phyloP scores from a whole-genome alignment of 2,797 vertebrate genomes.

The Dendrocincla tyrannina region DNA sequence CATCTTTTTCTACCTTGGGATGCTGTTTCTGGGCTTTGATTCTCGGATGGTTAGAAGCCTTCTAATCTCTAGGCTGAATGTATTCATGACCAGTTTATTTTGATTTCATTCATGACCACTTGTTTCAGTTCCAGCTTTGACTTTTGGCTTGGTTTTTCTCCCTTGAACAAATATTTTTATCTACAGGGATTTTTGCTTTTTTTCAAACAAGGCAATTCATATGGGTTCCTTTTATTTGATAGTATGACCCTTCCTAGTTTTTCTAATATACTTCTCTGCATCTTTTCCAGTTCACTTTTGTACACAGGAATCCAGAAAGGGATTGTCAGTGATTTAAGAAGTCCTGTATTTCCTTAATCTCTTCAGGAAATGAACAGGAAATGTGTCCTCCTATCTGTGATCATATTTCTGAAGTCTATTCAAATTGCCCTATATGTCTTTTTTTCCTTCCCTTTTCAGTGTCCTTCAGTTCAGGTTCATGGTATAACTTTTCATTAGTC shows the following conservation, averaged over 20 bases:
- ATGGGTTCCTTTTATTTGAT: not conserved
- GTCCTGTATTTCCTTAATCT: not conserved
- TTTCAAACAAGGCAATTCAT: not conserved
- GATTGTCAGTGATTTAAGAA: not conserved
- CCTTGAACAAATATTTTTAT: not conserved
- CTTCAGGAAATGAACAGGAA: not conserved
- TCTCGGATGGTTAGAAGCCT: not conserved
- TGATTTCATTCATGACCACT: not conserved
- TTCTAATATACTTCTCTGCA: not conserved
- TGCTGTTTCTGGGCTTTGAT: not conserved
- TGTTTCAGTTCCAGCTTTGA: not conserved
- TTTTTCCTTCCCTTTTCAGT: not conserved
- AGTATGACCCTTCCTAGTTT: not conserved
- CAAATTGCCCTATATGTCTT: accelerated
- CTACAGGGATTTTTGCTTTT: not conserved
- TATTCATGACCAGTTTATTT: not conserved
- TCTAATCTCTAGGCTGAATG: not conserved
- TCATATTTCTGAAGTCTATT: not conserved
- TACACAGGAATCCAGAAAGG: not conserved
- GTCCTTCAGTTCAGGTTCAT: not conserved
- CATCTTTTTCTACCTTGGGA: not conserved
- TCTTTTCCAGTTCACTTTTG: not conserved
- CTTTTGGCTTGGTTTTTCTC: not conserved
- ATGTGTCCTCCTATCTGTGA: not conserved
- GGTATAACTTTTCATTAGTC: not conserved